Evolutionary conservation across 1,140 invertebrate genomes (phyloP), one percentile per base, ranked within the genome.

Genomic region (Macrobrachium rosenbergii): DNA sequence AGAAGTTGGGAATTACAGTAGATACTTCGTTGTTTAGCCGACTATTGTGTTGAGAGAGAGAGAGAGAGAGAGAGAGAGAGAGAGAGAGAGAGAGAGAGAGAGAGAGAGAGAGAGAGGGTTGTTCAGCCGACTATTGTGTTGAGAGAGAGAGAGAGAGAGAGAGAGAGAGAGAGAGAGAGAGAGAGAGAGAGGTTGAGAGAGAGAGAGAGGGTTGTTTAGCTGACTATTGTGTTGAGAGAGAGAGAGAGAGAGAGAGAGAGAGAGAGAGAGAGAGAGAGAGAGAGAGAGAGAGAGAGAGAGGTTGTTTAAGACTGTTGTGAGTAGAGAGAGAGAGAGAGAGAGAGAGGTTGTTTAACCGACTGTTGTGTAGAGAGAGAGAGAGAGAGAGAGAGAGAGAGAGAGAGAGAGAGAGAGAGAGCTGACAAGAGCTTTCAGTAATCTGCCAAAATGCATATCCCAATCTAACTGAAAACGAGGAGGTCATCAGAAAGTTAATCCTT

Each of bases 1-100:
- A 37, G 28, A 1, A 37, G 28, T 23, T 21, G 21, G 17, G 10
- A 73, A 17, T 16, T 73, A n/a, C n/a, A n/a, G n/a, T n/a, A 37
- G 69, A 5, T 73, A 75, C 19, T 2, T 45, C 11, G 28, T 37
- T 23, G 72, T 45, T 43, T 23, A 37, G 8, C 8, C 16, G n/a
- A 19, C 14, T 75, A 52, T 75, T 23, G 8, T 7, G 12, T 14
- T 52, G 77, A 59, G 58, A 60, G 58, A 79, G 52, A 79, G 52
- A 60, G 77, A 79, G 76, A 78, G 76, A 78, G 76, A 78, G 76
- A 58, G 76, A 78, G 76, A 58, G 45, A 78, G 76, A 78, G 76
- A 58, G 45, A 78, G 76, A 78, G 76, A 78, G 45, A 78, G 76
- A 78, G 76, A 78, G 6, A 78, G 76, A 59, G 76, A 78, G 76